Evolutionary conservation across 2,113 vertebrate genomes (phyloP).

Genomic region (Microtus richardsoni): DNA sequence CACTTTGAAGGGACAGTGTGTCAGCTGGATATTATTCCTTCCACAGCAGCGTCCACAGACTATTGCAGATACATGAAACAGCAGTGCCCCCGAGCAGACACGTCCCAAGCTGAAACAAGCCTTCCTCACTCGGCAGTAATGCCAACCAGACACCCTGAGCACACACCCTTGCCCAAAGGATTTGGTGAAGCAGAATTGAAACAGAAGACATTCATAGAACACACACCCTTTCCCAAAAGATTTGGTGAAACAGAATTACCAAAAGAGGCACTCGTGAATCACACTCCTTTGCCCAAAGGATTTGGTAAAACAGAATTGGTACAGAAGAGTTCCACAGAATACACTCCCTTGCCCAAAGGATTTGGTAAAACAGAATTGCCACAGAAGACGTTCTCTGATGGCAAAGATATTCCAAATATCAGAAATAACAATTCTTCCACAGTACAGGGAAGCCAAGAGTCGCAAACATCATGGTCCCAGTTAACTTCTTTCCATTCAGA

Average conservation of each 20-base stretch:
- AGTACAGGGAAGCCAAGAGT: slow-evolving; percentile 54
- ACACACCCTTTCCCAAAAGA: slow-evolving; percentile 20
- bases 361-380: slow-evolving; percentile 62
- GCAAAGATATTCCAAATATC: slow-evolving; percentile 47
- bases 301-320: slow-evolving; percentile 62
- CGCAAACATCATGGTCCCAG: slow-evolving; percentile 18
- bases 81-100: slow-evolving; percentile 92
- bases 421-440: not conserved
- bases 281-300: slow-evolving; percentile 27
- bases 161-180: slow-evolving; percentile 21
- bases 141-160: not conserved
- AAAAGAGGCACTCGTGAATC: slow-evolving; percentile 53
- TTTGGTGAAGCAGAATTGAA: slow-evolving; percentile 62
- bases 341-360: slow-evolving; percentile 21
- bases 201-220: slow-evolving; percentile 56
- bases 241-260: slow-evolving; percentile 64
- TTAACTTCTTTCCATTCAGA: slow-evolving; percentile 55
- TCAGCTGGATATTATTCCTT: slow-evolving; percentile 96
- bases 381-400: slow-evolving; percentile 56
- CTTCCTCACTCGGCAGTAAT: slow-evolving; percentile 42
- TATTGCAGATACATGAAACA: slow-evolving; percentile 95
- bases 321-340: slow-evolving; percentile 48
- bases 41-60: slow-evolving; percentile 91
- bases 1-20: slow-evolving; percentile 94
- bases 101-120: slow-evolving; percentile 86